Evolutionary conservation across 2,797 vertebrate species (phyloP), one percentile per base, ranked within the genome.

Genomic region (Zalophus californianus): DNA sequence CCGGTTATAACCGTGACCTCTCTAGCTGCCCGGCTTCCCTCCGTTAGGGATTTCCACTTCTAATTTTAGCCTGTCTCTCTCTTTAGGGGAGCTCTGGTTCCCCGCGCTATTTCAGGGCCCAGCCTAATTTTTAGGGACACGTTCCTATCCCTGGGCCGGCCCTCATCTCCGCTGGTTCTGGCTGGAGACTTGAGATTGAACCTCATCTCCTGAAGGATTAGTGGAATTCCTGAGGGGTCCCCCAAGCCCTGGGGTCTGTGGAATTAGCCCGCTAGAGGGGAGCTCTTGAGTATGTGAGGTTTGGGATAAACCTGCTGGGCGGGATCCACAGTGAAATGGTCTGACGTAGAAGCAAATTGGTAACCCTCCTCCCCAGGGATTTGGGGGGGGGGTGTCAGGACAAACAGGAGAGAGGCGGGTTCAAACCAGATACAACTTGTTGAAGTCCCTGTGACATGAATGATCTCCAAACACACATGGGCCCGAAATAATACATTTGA

Each of bases 11-110:
- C 54, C 18, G 7, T 73, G 91, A 77, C 64, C 82, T 60, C 38
- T 27, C 44, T 18, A 2, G 27, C 29, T 18, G 20, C 15, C 70
- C 60, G 0, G 73, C 54, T 94, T 96, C 79, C 95, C 91, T 97
- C 95, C 54, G 68, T 48, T 94, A 70, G 88, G 96, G 96, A 98
- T 98, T 97, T 97, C 91, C 96, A 96, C 18, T 35, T 90, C 96
- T 97, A 90, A 97, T 94, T 95, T 95, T 90, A 93, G 78, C 52
- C 48, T 1, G 64, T 18, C 72, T 62, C 66, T 18, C 35, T 68
- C 54, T 77, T 88, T 35, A 38, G 91, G 35, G 52, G 48, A 82
- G 94, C 91, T 97, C 92, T 73, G 38, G 41, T 96, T 94, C 72
- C 93, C 62, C 18, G 79, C 41, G 23, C 87, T 93, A 92, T 92